Base-by-base conservation (phyloP, 2,113 vertebrate genomes). In the Origma solitaria region DNA sequence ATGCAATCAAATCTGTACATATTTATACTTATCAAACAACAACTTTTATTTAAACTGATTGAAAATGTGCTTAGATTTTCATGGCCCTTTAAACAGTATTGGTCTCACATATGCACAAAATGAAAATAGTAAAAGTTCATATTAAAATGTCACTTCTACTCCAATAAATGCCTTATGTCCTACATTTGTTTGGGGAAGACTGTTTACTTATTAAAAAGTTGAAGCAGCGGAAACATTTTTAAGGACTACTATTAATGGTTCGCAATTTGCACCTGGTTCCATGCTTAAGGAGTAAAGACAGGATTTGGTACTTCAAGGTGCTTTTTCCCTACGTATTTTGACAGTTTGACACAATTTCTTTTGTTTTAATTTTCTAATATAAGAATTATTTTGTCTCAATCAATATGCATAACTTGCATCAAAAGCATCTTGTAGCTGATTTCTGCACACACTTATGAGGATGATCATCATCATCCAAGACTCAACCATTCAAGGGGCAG, bases 331-430 rank as follows among this genome's bases (percentile, higher is more conserved):
- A 5, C 6, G 23, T 81, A 69, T 85, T 83, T 9, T 66, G 57
- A 76, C 24, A 76, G n/a, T 33, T 56, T 7, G 28, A 84, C 85
- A 84, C 53, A 66, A 33, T 20, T 80, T 66, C 23, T 77, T 85
- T 45, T 58, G 40, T 90, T 89, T 65, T 83, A 16, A 15, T 65
- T 79, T 80, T 84, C 40, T 40, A 80, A 88, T 92, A 16, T 21
- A 80, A 73, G 31, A 84, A 75, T n/a, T 62, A n/a, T 79, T 90
- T 80, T 83, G 33, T 70, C 47, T 51, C 73, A 77, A 83, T 45
- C 35, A 58, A 64, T 54, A 73, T 4, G 8, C 21, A 0, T 42
- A 86, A 23, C 60, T 82, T 51, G 37, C 58, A 93, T 13, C 38
- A 83, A 62, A 90, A 79, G 31, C 35, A 90, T 61, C 25, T 51